Evolutionary conservation across 2,888 invertebrate species (phyloP), one percentile per base, ranked within the genome.

Genomic region (Diaperis boleti): DNA sequence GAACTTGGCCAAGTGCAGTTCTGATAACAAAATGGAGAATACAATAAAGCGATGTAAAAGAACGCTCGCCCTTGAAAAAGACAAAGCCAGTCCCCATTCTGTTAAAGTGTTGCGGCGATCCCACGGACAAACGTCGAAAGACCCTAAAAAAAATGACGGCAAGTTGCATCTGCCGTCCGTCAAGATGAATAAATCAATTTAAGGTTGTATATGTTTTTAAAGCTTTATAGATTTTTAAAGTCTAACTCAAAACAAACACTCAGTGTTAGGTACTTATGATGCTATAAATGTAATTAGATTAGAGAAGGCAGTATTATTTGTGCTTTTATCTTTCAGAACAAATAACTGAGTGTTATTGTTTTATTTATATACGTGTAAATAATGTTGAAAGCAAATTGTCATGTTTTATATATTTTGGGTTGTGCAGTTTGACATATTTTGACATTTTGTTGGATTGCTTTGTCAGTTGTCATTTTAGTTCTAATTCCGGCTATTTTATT

Each of bases 61-160:
- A 55, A 73, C 79, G 3, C 69, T 81, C 10, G 73, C 71, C 54
- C 67, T 76, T 39, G 81, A 81, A 35, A 79, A 78, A 69, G 78
- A 81, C 64, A 76, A 79, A 70, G 61, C 69, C 54, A 78, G 72
- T 65, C 76, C 79, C 3, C 76, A 78, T 42, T 79, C 79, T 47
- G 77, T 81, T 39, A 81, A 81, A 72, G 77, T 81, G 33, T 64
- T 80, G 31, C 69, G 79, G 7, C 73, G 80, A 14, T 74, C 76
- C 5, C 73, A 74, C 50, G 69, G 72, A 11, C 60, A 72, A 18
- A 69, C 56, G 37, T 68, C 67, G n/a, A 73, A 70, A 60, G 69
- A 73, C 20, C 64, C 65, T 64, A 68, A 72, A 62, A 37, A 60
- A 2, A 68, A 62, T 11, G 47, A 66, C 8, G 67, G 65, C 33